Evolutionary conservation across 2,888 invertebrate genomes (phyloP).

Genomic region (Tetrapedia diversipes): DNA sequence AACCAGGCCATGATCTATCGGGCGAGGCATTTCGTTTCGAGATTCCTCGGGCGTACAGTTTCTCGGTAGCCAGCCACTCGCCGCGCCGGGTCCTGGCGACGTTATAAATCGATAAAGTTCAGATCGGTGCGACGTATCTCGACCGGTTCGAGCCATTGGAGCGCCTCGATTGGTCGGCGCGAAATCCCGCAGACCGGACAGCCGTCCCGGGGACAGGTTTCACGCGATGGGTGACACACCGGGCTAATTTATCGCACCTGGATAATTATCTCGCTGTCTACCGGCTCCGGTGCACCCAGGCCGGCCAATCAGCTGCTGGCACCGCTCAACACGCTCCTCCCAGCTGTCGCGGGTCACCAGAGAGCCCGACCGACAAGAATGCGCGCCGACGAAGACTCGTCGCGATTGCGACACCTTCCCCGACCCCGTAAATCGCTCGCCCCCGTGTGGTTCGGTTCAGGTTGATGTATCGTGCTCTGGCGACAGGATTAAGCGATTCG

Average conservation of each 20-base stretch:
- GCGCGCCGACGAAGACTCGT: conserved; percentile 46
- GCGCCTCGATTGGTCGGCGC: conserved; percentile 66
- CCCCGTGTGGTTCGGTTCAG: not conserved
- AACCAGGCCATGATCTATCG: conserved; percentile 57
- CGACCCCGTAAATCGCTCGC: conserved; percentile 53
- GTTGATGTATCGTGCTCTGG: conserved; percentile 30
- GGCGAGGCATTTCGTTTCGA: conserved; percentile 57
- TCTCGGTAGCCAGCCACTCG: conserved; percentile 44
- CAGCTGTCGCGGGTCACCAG: conserved; percentile 61
- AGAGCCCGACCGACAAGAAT: conserved; percentile 49
- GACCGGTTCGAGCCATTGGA: conserved; percentile 63
- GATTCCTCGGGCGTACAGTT: conserved; percentile 54
- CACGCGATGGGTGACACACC: conserved; percentile 75
- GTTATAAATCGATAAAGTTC: conserved; percentile 66
- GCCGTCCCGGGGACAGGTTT: conserved; percentile 74
- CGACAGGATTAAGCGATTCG: conserved; percentile 45
- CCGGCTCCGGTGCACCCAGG: conserved; percentile 61
- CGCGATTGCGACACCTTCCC: conserved; percentile 47
- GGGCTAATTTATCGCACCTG: conserved; percentile 75
- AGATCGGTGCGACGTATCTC: conserved; percentile 62
- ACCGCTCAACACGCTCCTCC: conserved; percentile 59
- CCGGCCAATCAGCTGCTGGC: conserved; percentile 60
- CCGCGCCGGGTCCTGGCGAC: conserved; percentile 41
- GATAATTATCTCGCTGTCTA: conserved; percentile 76
- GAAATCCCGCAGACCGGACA: conserved; percentile 68